Base-by-base conservation (phyloP, 2,797 vertebrate genomes). In the Apogon hyalosoma region DNA sequence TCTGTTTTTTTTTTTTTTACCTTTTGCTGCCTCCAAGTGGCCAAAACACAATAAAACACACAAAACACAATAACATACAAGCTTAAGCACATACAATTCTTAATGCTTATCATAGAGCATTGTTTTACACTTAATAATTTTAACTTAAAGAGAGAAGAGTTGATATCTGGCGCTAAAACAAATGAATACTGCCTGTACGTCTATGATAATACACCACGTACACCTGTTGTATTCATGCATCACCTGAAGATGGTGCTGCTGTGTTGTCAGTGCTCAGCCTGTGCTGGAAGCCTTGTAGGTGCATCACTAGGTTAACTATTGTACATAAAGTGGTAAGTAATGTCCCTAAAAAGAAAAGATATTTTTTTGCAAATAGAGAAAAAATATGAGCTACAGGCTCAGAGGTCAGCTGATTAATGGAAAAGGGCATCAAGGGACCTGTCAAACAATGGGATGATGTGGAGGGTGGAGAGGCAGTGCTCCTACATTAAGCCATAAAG, bases 391-490 rank as follows among this genome's bases (percentile, higher is more conserved):
- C 21, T 43, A 47, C 41, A 55, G 63, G n/a, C 41, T 67, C 58
- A 33, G 58, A 79, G n/a, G n/a, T 74, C 63, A 64, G 62, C 54
- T 68, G 55, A 59, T 79, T 70, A 43, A 58, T 9, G 18, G 49
- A n/a, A 68, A 67, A 58, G 21, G 15, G 63, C 36, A 48, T 42
- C 42, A 5, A 18, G 2, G 42, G 28, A 57, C 24, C 13, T n/a
- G 42, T 21, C 6, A 6, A 9, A 2, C 13, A 21, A 39, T 2
- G 24, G 33, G 3, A 24, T 14, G 16, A 39, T 21, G 52, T 14
- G 18, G 18, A 36, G 13, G 12, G 18, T 8, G 45, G 19, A 28
- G 9, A 24, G 4, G 0, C 39, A 18, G 42, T 6, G 24, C 24
- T 28, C 24, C 6, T 28, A 6, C n/a, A n/a, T n/a, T n/a, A n/a